Evolutionary conservation across 2,888 invertebrate genomes (phyloP), one percentile per base, ranked within the genome.

Genomic region (Ochropleura plecta): DNA sequence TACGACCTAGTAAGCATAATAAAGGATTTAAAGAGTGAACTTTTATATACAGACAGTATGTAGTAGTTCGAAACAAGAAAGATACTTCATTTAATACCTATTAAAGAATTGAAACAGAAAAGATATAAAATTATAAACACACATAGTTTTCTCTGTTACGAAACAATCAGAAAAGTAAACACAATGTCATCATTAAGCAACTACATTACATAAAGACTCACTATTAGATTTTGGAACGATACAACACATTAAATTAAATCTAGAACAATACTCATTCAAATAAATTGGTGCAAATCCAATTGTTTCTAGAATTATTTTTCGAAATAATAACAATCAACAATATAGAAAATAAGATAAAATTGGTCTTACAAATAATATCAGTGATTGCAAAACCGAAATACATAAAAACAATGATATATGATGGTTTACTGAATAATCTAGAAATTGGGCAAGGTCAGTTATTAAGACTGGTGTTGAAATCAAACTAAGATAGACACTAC

Each of bases 231-330:
- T 70, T 65, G 78, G 42, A 75, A 76, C 64, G 66, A 78, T 60
- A 76, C 66, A 69, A 78, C 64, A 60, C 46, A 60, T 63, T n/a
- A 67, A 79, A 73, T 64, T 73, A 64, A 30, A 79, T 59, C 40
- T 67, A 73, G 59, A 86, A 85, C 82, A 81, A 76, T 78, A 68
- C 67, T 53, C n/a, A 77, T 70, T 76, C 48, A 65, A 76, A 49
- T 9, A 74, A 76, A 79, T 82, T 84, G 77, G 40, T 51, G 20
- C 46, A 73, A 46, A 64, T 65, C 6, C 74, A 72, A 73, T 81
- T 73, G 57, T 63, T 68, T 64, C 8, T 63, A 46, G 55, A 51
- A 63, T 63, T 74, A 69, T 40, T 55, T 73, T 72, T 66, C 48
- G 8, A 80, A 76, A 70, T 68, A 55, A 71, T 76, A 64, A 60